Conservation (phyloP, 2,888 invertebrate species). For the Scaptomyza polygonia region DNA sequence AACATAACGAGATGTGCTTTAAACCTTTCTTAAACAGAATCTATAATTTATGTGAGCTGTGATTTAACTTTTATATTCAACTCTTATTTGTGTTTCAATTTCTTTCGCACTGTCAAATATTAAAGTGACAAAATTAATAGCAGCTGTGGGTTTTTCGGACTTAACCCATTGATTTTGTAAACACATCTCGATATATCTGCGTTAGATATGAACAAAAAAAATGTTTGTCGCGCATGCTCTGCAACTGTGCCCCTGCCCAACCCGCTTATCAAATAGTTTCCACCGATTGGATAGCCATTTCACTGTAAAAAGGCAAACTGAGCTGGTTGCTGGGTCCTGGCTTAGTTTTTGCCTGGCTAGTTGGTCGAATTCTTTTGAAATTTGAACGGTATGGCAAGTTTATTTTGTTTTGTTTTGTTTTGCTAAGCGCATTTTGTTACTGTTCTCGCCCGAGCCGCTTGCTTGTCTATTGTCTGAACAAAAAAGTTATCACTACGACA, state of each 20-base stretch:
- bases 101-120: neutral
- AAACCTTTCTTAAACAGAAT: neutral
- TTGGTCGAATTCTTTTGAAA: constrained; percentile 20
- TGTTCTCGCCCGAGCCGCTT: constrained; percentile 27
- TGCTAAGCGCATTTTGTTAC: constrained; percentile 24
- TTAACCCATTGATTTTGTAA: no score
- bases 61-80: neutral
- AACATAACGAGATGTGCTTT: constrained; percentile 19
- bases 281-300: constrained; percentile 32
- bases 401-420: constrained; percentile 19
- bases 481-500: constrained; percentile 26
- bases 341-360: constrained; percentile 8
- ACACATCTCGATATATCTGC: constrained; percentile 6
- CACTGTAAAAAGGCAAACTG: neutral
- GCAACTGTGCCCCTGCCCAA: neutral
- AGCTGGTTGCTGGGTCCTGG: neutral
- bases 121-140: neutral
- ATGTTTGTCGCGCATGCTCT: constrained; percentile 30
- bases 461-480: constrained; percentile 32
- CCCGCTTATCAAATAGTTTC: constrained; percentile 16
- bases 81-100: neutral
- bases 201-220: constrained; percentile 13
- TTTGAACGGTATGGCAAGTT: constrained; percentile 26
- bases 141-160: neutral
- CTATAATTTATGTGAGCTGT: neutral